These are phyloP conservation scores for Cliona cf. orientalis DNA, from an alignment of 37 sponge, comb jelly and placozoan species.

Conservation along the genomic window DNA sequence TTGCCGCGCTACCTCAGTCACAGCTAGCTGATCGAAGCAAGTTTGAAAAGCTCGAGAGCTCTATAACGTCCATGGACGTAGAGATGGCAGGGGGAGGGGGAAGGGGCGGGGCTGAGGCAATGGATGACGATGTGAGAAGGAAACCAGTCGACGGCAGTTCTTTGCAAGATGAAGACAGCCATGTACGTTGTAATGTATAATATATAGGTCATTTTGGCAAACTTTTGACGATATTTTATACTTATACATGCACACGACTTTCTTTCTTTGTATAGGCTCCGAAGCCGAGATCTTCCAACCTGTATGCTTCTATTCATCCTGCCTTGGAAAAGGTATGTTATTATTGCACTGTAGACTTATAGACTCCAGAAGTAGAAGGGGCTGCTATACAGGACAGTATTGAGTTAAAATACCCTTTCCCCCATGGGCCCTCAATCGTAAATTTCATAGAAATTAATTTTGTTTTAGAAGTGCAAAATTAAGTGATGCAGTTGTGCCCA, in stretches of 20 bases:
- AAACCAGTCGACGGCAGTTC: background rate
- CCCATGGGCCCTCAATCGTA: too few species aligned
- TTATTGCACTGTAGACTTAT: too few species aligned
- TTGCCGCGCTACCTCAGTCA: background rate
- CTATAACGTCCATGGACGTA: background rate
- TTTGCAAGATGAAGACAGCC: too few species aligned
- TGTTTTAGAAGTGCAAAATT: background rate
- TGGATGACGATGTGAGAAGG: background rate
- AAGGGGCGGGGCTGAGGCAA: slow-evolving; percentile 10
- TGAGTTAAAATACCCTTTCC: too few species aligned
- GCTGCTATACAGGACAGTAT: too few species aligned
- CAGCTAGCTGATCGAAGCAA: background rate
- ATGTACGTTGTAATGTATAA: too few species aligned
- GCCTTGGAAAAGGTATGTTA: slow-evolving; percentile 42
- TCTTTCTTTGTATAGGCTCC: background rate
- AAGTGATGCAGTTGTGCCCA: background rate
- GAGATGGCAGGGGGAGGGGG: background rate
- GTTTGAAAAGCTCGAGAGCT: too few species aligned
- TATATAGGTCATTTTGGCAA: too few species aligned
- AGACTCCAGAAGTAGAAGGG: too few species aligned
- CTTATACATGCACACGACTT: too few species aligned
- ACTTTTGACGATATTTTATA: too few species aligned
- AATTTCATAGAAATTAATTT: too few species aligned
- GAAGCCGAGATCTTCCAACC: slow-evolving; percentile 2
- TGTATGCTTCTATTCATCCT: slow-evolving; percentile 40